A percentile compares a stretch with the other conserved stretches of the same genome.
These are phyloP conservation scores for Lithophane semibrunnea DNA, from an alignment of 2,888 invertebrate genomes.

Conservation along the genomic window DNA sequence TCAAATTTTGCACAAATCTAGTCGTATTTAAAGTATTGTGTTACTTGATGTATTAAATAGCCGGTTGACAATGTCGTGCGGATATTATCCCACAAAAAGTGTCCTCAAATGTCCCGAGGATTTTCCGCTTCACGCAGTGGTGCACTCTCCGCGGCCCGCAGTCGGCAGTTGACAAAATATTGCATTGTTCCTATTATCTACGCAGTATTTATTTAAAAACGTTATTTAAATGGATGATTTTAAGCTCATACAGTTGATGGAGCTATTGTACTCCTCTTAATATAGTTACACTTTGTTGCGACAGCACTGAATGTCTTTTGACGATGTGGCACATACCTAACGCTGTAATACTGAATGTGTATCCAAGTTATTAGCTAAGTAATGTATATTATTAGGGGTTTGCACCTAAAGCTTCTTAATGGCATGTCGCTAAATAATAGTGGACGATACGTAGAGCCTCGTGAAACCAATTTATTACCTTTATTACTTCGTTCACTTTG, in stretches of 20 bases:
- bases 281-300: constrained; percentile 82
- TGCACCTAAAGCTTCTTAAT: constrained; percentile 50
- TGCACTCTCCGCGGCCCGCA: constrained; percentile 87
- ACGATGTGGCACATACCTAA: constrained; percentile 55
- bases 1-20: constrained; percentile 90
- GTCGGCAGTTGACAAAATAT: constrained; percentile 91
- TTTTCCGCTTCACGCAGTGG: constrained; percentile 90
- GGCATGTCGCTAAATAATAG: constrained; percentile 67
- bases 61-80: constrained; percentile 90
- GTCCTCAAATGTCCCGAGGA: constrained; percentile 90
- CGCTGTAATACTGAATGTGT: constrained; percentile 19
- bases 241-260: constrained; percentile 87
- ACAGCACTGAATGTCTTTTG: constrained; percentile 72
- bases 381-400: constrained; percentile 39
- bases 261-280: constrained; percentile 84
- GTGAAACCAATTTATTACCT: constrained; percentile 86
- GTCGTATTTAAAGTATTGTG: constrained; percentile 90
- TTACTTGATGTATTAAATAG: constrained; percentile 90
- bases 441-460: constrained; percentile 73
- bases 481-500: constrained; percentile 88
- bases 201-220: constrained; percentile 90
- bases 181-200: constrained; percentile 90
- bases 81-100: constrained; percentile 90
- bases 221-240: constrained; percentile 91
- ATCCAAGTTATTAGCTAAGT: constrained; percentile 52